Evolutionary conservation across 2,797 vertebrate species (phyloP), one percentile per base, ranked within the genome.

Genomic region (Microcaecilia unicolor): DNA sequence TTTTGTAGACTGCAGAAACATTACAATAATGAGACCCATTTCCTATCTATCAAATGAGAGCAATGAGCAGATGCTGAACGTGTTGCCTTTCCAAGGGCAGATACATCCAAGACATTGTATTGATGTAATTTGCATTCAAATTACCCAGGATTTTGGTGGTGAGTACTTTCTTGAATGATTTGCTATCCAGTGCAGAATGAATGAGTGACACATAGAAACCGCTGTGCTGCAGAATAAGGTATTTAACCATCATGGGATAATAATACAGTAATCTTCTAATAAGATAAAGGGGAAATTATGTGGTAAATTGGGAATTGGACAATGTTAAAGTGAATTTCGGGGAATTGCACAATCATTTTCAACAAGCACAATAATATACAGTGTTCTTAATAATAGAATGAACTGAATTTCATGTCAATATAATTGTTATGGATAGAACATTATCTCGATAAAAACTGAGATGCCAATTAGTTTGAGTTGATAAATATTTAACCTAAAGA

Each of bases 71-170:
- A 19, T 53, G 25, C 20, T 61, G 41, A 28, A 44, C 3, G 31
- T 48, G 22, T 31, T 2, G 7, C 52, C 58, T 51, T 54, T 55
- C 50, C 49, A 54, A 55, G 43, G 48, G 15, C 44, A 67, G 55
- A 58, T 28, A 51, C 26, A 63, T 67, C 34, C 28, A 24, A 57
- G 42, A 48, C 51, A 60, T 44, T 62, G 19, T 52, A 57, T 55
- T 61, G 57, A 64, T 63, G 66, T 55, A 58, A 53, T 41, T 48
- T 60, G 44, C 31, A 64, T 61, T 67, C 46, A 63, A 28, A 68
- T 62, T 55, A 36, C 27, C 41, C 11, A 41, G 45, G 41, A 49
- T 32, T 68, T 66, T 44, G 37, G 43, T 24, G 34, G 19, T 34
- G 25, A 13, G n/a, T 48, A 41, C 43, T 48, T 46, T 48, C 21